Evolutionary conservation across 2,113 vertebrate genomes (phyloP).

Genomic region (Hippocampus guttulatus): DNA sequence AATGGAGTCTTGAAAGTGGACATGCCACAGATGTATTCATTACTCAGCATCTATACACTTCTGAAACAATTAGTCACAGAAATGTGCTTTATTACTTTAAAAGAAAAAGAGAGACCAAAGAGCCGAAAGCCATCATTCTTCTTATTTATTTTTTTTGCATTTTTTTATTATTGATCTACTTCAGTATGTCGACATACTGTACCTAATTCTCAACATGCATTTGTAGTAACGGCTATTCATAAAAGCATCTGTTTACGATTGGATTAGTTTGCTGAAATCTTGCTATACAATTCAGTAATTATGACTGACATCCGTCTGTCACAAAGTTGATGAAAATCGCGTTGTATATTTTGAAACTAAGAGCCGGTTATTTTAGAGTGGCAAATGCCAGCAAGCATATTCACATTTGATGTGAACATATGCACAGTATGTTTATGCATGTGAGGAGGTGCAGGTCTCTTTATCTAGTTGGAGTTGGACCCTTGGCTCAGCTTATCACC

Average conservation of each 20-base stretch:
- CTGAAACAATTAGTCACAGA: neutral
- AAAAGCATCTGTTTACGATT: neutral
- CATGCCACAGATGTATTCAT: neutral
- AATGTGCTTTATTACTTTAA: neutral
- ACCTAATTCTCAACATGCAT: neutral
- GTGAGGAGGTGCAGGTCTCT: constrained; percentile 30
- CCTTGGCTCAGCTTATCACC: constrained; percentile 67
- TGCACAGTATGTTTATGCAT: constrained; percentile 9
- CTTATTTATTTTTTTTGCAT: neutral
- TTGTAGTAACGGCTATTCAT: neutral
- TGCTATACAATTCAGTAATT: neutral
- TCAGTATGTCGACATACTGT: neutral
- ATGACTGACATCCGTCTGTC: neutral
- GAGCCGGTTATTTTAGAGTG: neutral
- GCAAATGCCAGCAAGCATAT: neutral
- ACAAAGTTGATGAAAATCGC: neutral
- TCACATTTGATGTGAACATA: constrained; percentile 3
- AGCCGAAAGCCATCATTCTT: neutral
- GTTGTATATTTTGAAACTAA: neutral
- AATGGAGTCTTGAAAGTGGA: neutral
- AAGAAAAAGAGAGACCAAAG: neutral
- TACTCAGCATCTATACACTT: neutral
- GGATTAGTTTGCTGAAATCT: neutral
- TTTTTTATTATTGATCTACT: neutral
- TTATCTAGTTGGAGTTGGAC: constrained; percentile 78